Base-by-base conservation (phyloP, 2,113 vertebrate species). In the Philantomba maxwellii region DNA sequence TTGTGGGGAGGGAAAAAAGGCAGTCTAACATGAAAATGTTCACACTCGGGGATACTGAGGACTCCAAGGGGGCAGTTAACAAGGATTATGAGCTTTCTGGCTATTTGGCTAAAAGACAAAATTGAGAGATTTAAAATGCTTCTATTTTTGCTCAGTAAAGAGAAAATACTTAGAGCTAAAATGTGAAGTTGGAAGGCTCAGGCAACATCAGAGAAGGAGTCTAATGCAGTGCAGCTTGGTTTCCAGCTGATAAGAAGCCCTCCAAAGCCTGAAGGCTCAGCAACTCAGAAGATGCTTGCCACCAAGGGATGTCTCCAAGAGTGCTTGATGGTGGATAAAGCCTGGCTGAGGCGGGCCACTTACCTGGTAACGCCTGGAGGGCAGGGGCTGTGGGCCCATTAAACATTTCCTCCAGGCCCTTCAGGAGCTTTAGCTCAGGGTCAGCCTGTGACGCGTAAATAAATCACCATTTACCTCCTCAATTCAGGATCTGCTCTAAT, bases 21-120 rank as follows among this genome's bases (percentile, higher is more conserved):
- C 78, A 88, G 53, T 77, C 53, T 53, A 77, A 92, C 82, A 95
- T 83, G 88, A 97, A 77, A 94, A 7, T 58, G 55, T 86, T 89
- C 92, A 55, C 55, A 6, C 80, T 5, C 36, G 12, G 70, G 49
- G 15, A 91, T 92, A 66, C 16, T 66, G 78, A 77, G n/a, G 55
- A 25, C 87, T 97, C 91, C 10, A 0, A 12, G 53, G 77, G 47
- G 78, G 10, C 43, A 88, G 89, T 84, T 86, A 92, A 96, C 95
- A 73, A 97, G 47, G 78, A 96, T 96, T 93, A 97, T 26, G 25
- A 75, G 73, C 51, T 92, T 96, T 97, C 51, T 93, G 83, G 92
- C 97, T 97, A 88, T 89, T 82, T 87, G 90, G 57, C 55, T 93
- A 89, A 97, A 96, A 97, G 43, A n/a, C 28, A 26, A 83, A 97